Evolutionary conservation across 1,140 invertebrate genomes (phyloP).

Genomic region (Tetraneura akinire): DNA sequence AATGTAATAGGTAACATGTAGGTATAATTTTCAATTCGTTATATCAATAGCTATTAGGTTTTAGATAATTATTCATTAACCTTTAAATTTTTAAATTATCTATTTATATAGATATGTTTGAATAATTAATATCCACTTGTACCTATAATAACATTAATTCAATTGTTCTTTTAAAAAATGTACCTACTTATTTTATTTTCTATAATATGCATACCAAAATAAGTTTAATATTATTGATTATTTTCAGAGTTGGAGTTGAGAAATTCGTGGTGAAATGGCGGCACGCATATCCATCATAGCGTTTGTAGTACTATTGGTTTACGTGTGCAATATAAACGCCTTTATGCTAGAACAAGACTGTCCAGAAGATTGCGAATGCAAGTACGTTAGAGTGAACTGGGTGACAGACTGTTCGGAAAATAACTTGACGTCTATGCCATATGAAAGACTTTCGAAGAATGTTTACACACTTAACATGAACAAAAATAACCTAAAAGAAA

Average conservation of each 20-base stretch:
- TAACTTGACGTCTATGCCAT: slow-evolving; percentile 71
- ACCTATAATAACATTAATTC: no score
- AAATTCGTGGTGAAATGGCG: slow-evolving; percentile 5
- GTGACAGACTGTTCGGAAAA: slow-evolving; percentile 76
- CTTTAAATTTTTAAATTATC: no score
- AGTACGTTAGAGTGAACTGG: slow-evolving; percentile 76
- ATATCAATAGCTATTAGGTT: no score
- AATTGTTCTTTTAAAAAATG: no score
- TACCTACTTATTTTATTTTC: no score
- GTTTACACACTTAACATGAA: slow-evolving; percentile 74
- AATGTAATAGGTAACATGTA: no score
- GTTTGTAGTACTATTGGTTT: slow-evolving; percentile 22
- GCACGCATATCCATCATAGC: slow-evolving; percentile 28
- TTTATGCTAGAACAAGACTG: slow-evolving; percentile 62
- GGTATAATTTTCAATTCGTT: no score
- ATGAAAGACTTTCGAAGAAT: slow-evolving; percentile 65
- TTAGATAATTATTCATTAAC: no score
- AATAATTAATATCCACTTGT: no score
- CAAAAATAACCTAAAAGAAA: slow-evolving; percentile 66
- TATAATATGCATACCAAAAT: no score
- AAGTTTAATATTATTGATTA: no score
- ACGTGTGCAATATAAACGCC: slow-evolving; percentile 9
- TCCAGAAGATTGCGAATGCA: slow-evolving; percentile 73
- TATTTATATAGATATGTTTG: no score
- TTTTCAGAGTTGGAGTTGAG: slow-evolving; percentile 17